These are phyloP conservation scores for Patella caerulea DNA, from an alignment of 2,888 invertebrate species.

Conservation along the genomic window DNA sequence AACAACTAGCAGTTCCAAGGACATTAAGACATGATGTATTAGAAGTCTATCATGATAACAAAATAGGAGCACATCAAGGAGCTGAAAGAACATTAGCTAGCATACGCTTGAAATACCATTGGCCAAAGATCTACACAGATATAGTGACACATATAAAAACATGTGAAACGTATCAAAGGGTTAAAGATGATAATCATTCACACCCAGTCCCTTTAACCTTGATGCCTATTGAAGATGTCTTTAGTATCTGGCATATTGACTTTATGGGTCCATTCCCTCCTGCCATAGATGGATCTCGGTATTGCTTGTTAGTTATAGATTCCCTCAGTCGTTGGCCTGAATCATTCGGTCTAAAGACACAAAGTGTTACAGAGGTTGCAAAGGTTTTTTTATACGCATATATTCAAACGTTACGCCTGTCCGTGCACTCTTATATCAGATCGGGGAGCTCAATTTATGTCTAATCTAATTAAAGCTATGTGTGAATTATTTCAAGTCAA, in stretches of 20 bases:
- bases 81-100: too few relatives aligned
- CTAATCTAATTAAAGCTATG: too few relatives aligned
- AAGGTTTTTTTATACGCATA: neutral
- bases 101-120: constrained; percentile 13
- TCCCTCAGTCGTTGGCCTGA: constrained; percentile 13
- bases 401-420: constrained; percentile 29
- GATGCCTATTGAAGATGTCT: constrained; percentile 20
- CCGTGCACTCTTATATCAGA: constrained; percentile 16
- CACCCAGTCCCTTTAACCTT: constrained; percentile 23
- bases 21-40: too few relatives aligned
- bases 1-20: constrained; percentile 31
- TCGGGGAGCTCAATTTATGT: too few relatives aligned
- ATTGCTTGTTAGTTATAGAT: constrained; percentile 16
- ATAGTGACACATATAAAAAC: constrained; percentile 20
- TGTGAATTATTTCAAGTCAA: constrained; percentile 11
- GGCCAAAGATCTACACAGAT: constrained; percentile 27
- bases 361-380: constrained; percentile 16
- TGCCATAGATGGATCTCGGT: too few relatives aligned
- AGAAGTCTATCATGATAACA: constrained; percentile 32
- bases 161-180: constrained; percentile 25
- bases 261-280: too few relatives aligned
- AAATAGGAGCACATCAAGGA: constrained; percentile 27
- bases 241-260: constrained; percentile 27
- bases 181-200: constrained; percentile 14
- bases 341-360: constrained; percentile 17